Base-by-base conservation (phyloP, 2,888 invertebrate species). In the Laspeyria flexula region DNA sequence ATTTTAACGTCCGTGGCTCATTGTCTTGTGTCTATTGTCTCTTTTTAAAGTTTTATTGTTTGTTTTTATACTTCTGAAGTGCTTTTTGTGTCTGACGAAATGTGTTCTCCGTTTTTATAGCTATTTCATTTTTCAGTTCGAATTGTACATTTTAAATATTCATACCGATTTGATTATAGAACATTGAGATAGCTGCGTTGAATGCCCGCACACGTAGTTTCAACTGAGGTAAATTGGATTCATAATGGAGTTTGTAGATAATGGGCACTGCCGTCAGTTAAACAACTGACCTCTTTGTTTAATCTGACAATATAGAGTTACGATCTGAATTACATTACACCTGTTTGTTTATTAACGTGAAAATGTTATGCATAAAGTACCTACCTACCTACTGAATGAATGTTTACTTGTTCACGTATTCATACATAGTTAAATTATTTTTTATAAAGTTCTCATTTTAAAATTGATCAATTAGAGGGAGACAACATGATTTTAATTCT, bases 1-100 rank as follows among this genome's bases (percentile, higher is more conserved):
- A 76, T 75, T 77, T 85, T 84, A 86, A 86, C 79, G 80, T 78
- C 71, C 65, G 66, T 74, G 69, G 73, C 75, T 80, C 77, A 82
- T 90, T 90, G 87, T 90, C 83, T 73, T 76, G 43, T 43, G 41
- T 44, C 83, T 78, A 86, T 90, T 90, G 90, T 91, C 81, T 84
- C 65, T 79, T 78, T 66, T 60, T 70, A 60, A 75, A 60, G 64
- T 79, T 85, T 85, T 83, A 82, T 84, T 83, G 78, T 79, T 85
- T 86, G 83, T 89, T 88, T 87, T 84, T 80, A 79, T 84, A 82
- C 78, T 79, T 83, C 77, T 85, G 74, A 81, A 90, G 88, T 84
- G 74, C 73, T 70, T 82, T 80, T 80, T 81, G 79, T 79, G 53
- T 68, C 41, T 45, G 62, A 61, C 55, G 43, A 45, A 73, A 72